phyloP scores from a whole-genome alignment of 2,113 vertebrate species.

The Carassius carassius region DNA sequence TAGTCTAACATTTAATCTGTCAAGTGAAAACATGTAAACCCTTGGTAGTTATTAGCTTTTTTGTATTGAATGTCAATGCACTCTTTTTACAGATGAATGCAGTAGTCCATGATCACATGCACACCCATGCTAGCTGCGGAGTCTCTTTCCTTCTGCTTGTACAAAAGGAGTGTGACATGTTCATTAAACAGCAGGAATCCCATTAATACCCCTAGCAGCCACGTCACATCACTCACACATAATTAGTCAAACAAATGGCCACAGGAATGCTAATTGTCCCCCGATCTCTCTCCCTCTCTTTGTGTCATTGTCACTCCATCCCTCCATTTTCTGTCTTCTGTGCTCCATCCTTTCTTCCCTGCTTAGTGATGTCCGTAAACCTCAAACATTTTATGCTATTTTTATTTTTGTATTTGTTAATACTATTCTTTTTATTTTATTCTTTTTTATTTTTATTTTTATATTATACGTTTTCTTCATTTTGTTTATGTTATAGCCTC shows the following conservation, averaged over 20 bases:
- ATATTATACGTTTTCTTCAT: neutral
- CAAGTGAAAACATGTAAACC: conserved; percentile 8
- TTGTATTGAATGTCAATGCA: neutral
- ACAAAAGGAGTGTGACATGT: conserved; percentile 71
- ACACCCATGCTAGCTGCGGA: conserved; percentile 16
- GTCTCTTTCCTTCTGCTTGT: conserved; percentile 61
- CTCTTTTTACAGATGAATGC: neutral
- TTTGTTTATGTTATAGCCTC: neutral
- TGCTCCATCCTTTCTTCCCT: neutral
- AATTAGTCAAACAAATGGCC: conserved; percentile 73
- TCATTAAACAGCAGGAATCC: conserved; percentile 75
- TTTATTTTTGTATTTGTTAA: too few relatives aligned
- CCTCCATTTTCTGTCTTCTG: neutral
- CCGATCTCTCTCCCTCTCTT: conserved; percentile 54
- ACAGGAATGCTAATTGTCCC: conserved; percentile 72
- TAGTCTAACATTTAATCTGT: neutral
- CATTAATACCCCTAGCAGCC: conserved; percentile 69
- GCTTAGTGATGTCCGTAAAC: neutral
- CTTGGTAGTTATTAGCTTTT: neutral
- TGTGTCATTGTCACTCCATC: conserved; percentile 45
- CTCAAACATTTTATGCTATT: too few relatives aligned
- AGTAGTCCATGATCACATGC: neutral
- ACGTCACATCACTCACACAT: conserved; percentile 71
- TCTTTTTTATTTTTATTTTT: neutral
- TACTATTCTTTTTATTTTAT: too few relatives aligned